phyloP scores from a whole-genome alignment of 1,140 invertebrate species.

The Aphis craccivora region DNA sequence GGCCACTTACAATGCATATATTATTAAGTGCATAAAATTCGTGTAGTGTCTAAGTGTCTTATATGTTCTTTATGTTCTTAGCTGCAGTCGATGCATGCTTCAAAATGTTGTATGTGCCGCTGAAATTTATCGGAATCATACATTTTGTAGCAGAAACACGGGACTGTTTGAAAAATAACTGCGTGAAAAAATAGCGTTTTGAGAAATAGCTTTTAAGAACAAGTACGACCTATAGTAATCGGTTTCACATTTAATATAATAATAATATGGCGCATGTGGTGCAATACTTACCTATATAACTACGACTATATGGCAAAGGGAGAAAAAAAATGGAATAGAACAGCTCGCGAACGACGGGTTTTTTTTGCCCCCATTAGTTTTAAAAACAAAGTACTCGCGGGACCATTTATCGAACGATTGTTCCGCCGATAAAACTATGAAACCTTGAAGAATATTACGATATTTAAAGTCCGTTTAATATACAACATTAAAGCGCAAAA shows the following conservation, averaged over 20 bases:
- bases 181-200: not conserved
- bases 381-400: not conserved
- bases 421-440: not conserved
- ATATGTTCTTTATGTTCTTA: not conserved
- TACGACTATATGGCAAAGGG: not conserved
- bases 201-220: conserved; percentile 19
- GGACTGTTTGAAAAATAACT: not conserved
- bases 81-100: not conserved
- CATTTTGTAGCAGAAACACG: not conserved
- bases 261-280: not conserved
- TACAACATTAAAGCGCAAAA: not conserved
- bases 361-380: not conserved
- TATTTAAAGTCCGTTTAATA: not conserved
- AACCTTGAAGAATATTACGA: not conserved
- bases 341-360: not conserved
- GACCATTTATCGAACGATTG: not conserved
- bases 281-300: not conserved
- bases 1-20: too few relatives aligned
- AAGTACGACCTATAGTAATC: not conserved
- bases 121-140: not conserved
- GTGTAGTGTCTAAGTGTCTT: not conserved
- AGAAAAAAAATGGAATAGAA: not conserved
- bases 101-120: not conserved
- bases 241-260: not conserved
- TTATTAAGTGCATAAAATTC: not conserved